Evolutionary conservation across 2,888 invertebrate genomes (phyloP), one percentile per base, ranked within the genome.

Genomic region (Hermaeophaga mercurialis): DNA sequence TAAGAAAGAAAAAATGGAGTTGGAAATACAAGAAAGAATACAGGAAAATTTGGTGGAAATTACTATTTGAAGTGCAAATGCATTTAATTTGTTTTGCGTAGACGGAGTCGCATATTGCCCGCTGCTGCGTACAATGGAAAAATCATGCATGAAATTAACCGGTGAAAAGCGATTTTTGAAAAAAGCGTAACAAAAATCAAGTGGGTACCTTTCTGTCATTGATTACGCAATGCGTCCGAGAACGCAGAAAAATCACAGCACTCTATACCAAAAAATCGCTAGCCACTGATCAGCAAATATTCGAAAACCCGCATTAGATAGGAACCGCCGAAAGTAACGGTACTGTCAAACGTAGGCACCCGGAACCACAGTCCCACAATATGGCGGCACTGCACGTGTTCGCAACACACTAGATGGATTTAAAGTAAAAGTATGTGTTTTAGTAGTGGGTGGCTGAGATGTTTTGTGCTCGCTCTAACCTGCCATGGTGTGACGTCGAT

Each of bases 191-290:
- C 41, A 41, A 52, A 59, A 38, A 50, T 44, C 17, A 45, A 39
- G 36, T 52, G 14, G 18, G 53, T 70, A 70, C 70, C 70, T 70
- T 68, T 70, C 70, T 70, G 70, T 70, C 71, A 71, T 70, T 71
- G 69, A 70, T 71, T 70, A 71, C 67, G 68, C 68, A 70, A 68
- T 70, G 71, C 70, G 68, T 70, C 33, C 38, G 31, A 48, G 54
- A 63, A 65, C 66, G 68, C 67, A 64, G 63, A 53, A 58, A 63
- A 55, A 49, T 39, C 47, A 57, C 47, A 47, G 53, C 55, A 56
- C 60, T 49, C 54, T 54, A 36, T 7, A 34, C 41, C 48, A 26
- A 14, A 39, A 39, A 39, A 28, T 18, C 38, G 54, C 39, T 44
- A 43, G 24, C 52, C 52, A 52, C 52, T 50, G 52, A 52, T 52